Evolutionary conservation across 2,888 invertebrate species (phyloP).

Genomic region (Cheilosia variabilis): DNA sequence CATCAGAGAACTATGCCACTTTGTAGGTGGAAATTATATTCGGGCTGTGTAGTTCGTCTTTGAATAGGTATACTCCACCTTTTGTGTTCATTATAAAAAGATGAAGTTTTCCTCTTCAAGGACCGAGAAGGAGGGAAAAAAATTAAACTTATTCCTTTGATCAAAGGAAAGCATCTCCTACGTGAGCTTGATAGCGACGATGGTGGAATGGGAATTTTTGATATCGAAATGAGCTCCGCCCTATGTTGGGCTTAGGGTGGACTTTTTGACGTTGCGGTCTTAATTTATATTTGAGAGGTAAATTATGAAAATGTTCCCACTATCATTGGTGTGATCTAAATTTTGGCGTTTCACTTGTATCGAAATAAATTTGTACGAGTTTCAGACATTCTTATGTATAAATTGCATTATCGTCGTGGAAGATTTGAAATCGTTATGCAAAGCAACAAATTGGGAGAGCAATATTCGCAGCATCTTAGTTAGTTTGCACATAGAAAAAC

Average conservation of each 20-base stretch:
- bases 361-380: too few relatives aligned
- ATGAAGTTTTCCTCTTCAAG: conserved; percentile 68
- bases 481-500: too few relatives aligned
- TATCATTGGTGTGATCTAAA: too few relatives aligned
- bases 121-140: conserved; percentile 17
- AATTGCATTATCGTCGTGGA: too few relatives aligned
- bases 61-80: conserved; percentile 20
- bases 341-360: not conserved
- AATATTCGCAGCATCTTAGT: too few relatives aligned
- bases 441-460: too few relatives aligned
- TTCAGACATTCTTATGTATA: too few relatives aligned
- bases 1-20: conserved; percentile 32
- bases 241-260: not conserved
- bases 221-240: conserved; percentile 13
- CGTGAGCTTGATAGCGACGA: conserved; percentile 48
- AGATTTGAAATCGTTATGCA: too few relatives aligned
- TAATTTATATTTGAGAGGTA: not conserved
- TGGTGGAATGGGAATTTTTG: conserved; percentile 43
- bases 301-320: not conserved
- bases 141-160: conserved; percentile 73
- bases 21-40: conserved; percentile 29
- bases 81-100: conserved; percentile 73
- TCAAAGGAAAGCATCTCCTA: conserved; percentile 65
- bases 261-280: not conserved
- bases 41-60: conserved; percentile 22